Conservation (phyloP, 2,888 invertebrate genomes). For the Cheiracanthium punctorium region DNA sequence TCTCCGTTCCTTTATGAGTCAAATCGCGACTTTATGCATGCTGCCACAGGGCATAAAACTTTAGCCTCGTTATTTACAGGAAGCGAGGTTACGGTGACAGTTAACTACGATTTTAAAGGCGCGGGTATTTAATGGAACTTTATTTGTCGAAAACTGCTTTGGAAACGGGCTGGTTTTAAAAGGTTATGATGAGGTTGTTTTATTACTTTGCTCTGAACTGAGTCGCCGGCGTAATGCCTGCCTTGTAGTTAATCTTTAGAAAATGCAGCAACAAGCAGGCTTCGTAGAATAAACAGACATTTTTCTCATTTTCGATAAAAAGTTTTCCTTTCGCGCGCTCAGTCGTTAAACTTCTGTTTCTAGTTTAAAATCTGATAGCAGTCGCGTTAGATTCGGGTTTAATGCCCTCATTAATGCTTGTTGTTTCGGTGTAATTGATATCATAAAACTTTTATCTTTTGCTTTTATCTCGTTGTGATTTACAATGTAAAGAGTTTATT, state of each 20-base stretch:
- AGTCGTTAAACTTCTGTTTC: neutral
- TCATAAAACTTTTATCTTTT: no score
- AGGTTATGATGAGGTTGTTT: neutral
- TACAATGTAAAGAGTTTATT: no score
- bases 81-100: slow-evolving; percentile 34
- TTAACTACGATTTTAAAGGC: slow-evolving; percentile 35
- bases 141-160: neutral
- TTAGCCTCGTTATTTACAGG: slow-evolving; percentile 20
- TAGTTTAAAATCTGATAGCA: no score
- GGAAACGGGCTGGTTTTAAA: neutral
- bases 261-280: neutral
- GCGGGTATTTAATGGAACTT: neutral
- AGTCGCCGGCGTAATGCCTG: neutral
- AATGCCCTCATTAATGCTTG: no score
- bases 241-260: neutral
- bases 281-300: neutral
- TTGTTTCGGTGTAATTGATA: no score
- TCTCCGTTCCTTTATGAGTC: slow-evolving; percentile 33
- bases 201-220: neutral
- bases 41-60: neutral
- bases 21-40: neutral
- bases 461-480: no score
- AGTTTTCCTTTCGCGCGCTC: neutral
- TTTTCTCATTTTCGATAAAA: neutral
- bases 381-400: no score